These are phyloP conservation scores for Solea senegalensis DNA, from an alignment of 2,113 vertebrate genomes.

Conservation along the genomic window DNA sequence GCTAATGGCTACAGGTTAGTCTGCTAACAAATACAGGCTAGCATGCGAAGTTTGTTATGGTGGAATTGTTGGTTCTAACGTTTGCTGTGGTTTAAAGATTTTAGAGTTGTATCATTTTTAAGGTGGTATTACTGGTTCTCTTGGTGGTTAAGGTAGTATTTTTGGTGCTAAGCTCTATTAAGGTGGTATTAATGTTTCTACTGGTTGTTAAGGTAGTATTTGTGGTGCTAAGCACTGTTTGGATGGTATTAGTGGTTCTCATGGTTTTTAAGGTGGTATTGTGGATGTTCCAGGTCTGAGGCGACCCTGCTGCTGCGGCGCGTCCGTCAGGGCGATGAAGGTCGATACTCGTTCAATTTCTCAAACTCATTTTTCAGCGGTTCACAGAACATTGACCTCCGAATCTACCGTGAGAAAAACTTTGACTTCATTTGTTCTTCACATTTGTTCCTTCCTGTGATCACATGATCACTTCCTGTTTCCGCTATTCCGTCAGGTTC, in stretches of 20 bases:
- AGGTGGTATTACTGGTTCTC: neutral
- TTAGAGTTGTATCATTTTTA: neutral
- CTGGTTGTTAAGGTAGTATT: neutral
- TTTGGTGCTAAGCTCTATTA: too few species aligned
- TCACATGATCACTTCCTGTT: neutral
- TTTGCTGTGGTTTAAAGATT: too few species aligned
- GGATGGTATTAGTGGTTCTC: neutral
- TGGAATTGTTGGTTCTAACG: neutral
- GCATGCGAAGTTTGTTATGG: neutral
- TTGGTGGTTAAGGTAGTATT: neutral
- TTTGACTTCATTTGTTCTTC: neutral
- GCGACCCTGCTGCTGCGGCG: slow-evolving; percentile 76
- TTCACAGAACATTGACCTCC: slow-evolving; percentile 78
- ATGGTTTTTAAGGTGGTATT: neutral
- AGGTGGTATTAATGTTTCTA: neutral
- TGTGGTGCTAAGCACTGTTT: neutral
- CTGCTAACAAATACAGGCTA: neutral
- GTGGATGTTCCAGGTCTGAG: slow-evolving; percentile 59
- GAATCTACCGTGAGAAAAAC: slow-evolving; percentile 81
- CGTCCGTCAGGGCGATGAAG: slow-evolving; percentile 79
- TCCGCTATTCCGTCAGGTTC: slow-evolving; percentile 57
- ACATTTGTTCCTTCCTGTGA: neutral
- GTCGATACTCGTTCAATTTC: slow-evolving; percentile 83
- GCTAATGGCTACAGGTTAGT: slow-evolving; percentile 62
- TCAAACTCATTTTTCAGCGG: slow-evolving; percentile 69